A percentile compares a stretch with the other conserved stretches of the same genome.
Conservation (phyloP, 1,140 invertebrate species). For the Rhopalosiphum maidis region DNA sequence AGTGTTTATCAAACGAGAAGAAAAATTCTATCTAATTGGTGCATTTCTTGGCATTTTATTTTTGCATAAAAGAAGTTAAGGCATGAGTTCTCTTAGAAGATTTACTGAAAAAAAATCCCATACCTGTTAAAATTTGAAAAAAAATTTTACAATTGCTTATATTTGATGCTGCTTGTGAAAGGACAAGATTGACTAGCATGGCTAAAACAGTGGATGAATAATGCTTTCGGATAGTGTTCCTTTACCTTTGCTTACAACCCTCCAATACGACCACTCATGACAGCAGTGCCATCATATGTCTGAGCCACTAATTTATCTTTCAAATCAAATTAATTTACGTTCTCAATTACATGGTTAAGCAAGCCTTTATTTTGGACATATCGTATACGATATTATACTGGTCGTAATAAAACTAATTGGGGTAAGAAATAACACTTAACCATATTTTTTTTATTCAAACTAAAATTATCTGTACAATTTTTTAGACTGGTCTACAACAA, state of each 20-base stretch:
- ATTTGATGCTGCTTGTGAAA: slow-evolving; percentile 23
- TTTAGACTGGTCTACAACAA: not conserved
- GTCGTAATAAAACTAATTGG: not conserved
- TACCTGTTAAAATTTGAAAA: slow-evolving; percentile 6
- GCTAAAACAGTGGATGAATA: not conserved
- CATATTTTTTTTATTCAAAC: not conserved
- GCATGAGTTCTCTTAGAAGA: not conserved
- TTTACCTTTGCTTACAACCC: not conserved
- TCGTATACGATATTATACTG: too few relatives aligned
- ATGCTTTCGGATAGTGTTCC: not conserved
- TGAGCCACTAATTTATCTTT: slow-evolving; percentile 43
- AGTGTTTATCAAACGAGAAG: not conserved
- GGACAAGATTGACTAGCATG: not conserved
- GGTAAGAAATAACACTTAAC: not conserved
- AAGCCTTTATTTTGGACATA: too few relatives aligned
- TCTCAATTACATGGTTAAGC: not conserved
- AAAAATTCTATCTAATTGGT: not conserved
- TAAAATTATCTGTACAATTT: not conserved
- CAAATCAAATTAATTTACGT: not conserved
- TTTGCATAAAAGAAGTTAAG: slow-evolving; percentile 8
- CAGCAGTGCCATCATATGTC: not conserved
- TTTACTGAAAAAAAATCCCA: not conserved
- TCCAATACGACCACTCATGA: slow-evolving; percentile 4
- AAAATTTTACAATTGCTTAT: not conserved
- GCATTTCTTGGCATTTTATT: not conserved